Conservation (phyloP, 2,113 vertebrate species). For the Ophthalmolycus amberensis region DNA sequence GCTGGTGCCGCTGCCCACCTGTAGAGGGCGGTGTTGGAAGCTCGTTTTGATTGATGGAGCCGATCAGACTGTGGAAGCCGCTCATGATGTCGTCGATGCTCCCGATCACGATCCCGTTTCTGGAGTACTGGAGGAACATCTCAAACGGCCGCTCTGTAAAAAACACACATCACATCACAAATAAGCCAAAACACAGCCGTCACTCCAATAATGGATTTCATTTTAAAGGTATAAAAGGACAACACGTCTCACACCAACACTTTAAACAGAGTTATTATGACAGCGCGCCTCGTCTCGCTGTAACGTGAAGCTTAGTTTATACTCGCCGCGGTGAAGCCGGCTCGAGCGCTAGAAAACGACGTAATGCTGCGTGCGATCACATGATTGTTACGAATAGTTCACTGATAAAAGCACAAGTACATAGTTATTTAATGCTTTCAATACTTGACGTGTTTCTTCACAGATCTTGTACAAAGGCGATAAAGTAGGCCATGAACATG, state of each 20-base stretch:
- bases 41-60: constrained; percentile 85
- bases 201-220: not conserved
- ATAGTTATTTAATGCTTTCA: not conserved
- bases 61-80: constrained; percentile 90
- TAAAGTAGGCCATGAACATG: not conserved
- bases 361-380: no score
- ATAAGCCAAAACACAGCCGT: not conserved
- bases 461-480: not conserved
- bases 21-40: constrained; percentile 82
- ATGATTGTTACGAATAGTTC: no score
- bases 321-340: no score
- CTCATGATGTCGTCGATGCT: constrained; percentile 90
- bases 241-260: no score
- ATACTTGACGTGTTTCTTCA: no score
- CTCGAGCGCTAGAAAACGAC: no score
- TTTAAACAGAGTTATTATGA: no score
- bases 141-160: constrained; percentile 88
- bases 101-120: constrained; percentile 92
- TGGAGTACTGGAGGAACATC: constrained; percentile 84
- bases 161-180: not conserved
- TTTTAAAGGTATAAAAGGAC: not conserved
- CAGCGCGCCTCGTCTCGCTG: no score
- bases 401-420: no score
- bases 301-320: no score
- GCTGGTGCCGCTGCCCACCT: constrained; percentile 82